Conservation (phyloP, 2,797 vertebrate species). For the Poeciliopsis turneri region DNA sequence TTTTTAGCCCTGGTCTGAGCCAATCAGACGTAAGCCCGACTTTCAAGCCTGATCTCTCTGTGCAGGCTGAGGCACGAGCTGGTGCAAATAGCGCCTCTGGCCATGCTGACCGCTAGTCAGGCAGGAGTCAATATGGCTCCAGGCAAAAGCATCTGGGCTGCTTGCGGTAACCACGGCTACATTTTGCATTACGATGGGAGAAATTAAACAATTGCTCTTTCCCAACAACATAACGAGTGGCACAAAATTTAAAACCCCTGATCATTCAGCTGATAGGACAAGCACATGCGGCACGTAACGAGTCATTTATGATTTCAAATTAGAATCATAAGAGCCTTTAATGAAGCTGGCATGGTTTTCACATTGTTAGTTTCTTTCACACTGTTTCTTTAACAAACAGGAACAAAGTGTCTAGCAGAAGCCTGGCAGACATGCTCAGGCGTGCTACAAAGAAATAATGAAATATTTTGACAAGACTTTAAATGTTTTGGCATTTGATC, state of each 20-base stretch:
- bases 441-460: not conserved
- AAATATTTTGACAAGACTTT: constrained; percentile 19
- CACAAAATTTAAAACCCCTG: constrained; percentile 26
- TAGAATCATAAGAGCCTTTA: constrained; percentile 31
- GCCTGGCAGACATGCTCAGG: constrained; percentile 10
- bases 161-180: constrained; percentile 23
- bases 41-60: constrained; percentile 55
- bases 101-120: constrained; percentile 67
- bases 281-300: constrained; percentile 6
- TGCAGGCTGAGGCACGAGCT: constrained; percentile 58
- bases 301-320: constrained; percentile 18
- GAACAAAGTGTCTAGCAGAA: constrained; percentile 30
- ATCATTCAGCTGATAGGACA: constrained; percentile 20
- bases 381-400: constrained; percentile 11
- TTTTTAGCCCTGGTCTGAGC: constrained; percentile 52
- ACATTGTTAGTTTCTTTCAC: constrained; percentile 35
- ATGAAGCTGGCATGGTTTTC: constrained; percentile 32
- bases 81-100: constrained; percentile 60
- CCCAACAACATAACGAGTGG: constrained; percentile 42
- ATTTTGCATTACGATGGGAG: constrained; percentile 35
- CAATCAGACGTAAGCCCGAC: constrained; percentile 56
- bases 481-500: constrained; percentile 21
- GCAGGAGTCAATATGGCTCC: constrained; percentile 73
- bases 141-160: constrained; percentile 68
- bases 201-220: constrained; percentile 43